Percentiles rank a stretch among this genome's conserved stretches.
Evolutionary conservation across 2,797 vertebrate species (phyloP).

Genomic region (Poecile montanus): DNA sequence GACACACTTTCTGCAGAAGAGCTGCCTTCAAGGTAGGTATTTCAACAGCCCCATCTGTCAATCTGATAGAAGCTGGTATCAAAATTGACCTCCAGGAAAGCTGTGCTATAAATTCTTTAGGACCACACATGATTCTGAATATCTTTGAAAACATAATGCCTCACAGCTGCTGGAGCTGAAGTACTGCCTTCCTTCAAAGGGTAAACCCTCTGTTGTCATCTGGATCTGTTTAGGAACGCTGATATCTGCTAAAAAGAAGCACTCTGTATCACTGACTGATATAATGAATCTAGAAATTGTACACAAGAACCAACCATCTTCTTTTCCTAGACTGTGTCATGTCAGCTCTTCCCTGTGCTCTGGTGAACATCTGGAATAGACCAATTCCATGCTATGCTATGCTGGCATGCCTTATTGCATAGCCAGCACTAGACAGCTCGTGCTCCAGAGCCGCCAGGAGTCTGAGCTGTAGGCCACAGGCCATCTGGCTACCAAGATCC

Average conservation of each 20-base stretch:
- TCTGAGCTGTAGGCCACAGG: background rate
- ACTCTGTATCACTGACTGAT: background rate
- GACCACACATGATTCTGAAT: constrained; percentile 56
- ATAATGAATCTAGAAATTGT: constrained; percentile 1
- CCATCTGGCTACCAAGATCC: background rate
- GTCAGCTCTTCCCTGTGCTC: constrained; percentile 16
- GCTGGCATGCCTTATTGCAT: background rate
- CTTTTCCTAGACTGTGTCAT: background rate
- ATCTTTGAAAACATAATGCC: constrained; percentile 62
- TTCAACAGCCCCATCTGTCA: background rate
- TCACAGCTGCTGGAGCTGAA: constrained; percentile 48
- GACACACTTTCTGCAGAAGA: background rate
- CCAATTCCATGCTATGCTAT: background rate
- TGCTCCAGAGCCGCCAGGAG: background rate
- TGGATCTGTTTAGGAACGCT: constrained; percentile 53
- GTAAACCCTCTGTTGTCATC: constrained; percentile 15
- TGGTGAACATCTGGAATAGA: constrained; percentile 44
- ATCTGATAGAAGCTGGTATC: constrained; percentile 4
- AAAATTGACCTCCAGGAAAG: constrained; percentile 30
- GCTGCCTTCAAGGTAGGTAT: background rate
- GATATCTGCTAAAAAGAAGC: constrained; percentile 38
- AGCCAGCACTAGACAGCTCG: background rate
- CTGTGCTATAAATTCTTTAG: constrained; percentile 43
- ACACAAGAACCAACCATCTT: constrained; percentile 4
- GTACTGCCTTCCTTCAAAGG: constrained; percentile 32